A percentile compares a stretch with the other conserved stretches of the same genome.
Evolutionary conservation across 2,113 vertebrate species (phyloP).

Genomic region (Protomyctophum bolini): DNA sequence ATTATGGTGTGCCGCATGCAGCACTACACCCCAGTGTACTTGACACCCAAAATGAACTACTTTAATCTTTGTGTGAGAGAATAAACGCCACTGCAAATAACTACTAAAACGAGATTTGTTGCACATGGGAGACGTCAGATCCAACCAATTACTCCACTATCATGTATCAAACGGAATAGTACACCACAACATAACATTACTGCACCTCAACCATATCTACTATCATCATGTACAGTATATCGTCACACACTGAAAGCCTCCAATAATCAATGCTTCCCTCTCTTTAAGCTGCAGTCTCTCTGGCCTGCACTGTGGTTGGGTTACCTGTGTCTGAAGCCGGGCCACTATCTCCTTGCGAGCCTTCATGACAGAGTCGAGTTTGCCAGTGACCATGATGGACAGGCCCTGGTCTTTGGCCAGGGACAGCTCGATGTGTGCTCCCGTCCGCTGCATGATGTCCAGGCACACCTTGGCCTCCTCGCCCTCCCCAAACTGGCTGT

Average conservation of each 20-base stretch:
- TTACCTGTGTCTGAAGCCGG: constrained; percentile 82
- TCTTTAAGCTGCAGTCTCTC: too few species aligned
- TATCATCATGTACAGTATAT: too few species aligned
- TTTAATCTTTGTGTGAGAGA: neutral
- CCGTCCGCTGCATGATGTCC: constrained; percentile 84
- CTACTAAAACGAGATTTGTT: neutral
- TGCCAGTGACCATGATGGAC: constrained; percentile 85
- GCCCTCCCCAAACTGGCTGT: constrained; percentile 83
- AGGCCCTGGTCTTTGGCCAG: constrained; percentile 84
- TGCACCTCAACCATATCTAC: too few species aligned
- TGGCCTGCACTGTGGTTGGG: too few species aligned
- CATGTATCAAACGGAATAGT: too few species aligned
- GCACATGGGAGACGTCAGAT: too few species aligned
- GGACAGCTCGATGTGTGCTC: constrained; percentile 83
- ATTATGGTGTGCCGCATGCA: too few species aligned
- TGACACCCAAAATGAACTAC: neutral
- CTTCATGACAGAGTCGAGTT: constrained; percentile 84
- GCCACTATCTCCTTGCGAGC: constrained; percentile 84
- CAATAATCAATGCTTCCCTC: too few species aligned
- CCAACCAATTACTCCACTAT: too few species aligned
- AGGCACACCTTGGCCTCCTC: constrained; percentile 83
- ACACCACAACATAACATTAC: too few species aligned
- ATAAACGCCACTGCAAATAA: neutral
- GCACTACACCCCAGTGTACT: neutral
- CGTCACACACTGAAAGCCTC: too few species aligned